Evolutionary conservation across 2,888 invertebrate genomes (phyloP), one percentile per base, ranked within the genome.

Genomic region (Priapulus caudatus): DNA sequence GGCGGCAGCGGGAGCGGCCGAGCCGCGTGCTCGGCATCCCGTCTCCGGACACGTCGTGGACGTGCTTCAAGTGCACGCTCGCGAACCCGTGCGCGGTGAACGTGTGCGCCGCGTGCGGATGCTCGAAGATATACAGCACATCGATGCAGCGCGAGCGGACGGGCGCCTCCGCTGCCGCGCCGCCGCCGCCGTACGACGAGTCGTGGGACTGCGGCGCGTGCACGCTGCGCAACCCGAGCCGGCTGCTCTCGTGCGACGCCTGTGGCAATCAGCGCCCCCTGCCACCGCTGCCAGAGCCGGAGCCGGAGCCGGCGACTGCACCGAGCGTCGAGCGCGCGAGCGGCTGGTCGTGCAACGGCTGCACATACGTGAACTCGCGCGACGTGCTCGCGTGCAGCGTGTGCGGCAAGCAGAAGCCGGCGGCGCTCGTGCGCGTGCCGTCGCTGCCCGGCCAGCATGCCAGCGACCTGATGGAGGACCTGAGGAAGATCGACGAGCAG

Each of bases 1-100:
- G 43, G 47, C 58, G 20, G 61, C n/a, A 61, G 46, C 92, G 91
- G 91, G 80, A 85, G 15, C 91, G 91, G n/a, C n/a, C n/a, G n/a
- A 33, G 33, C n/a, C 10, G n/a, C n/a, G 33, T 33, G 10, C 33
- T 33, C 10, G 33, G 82, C 82, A 60, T 74, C 81, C 58, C 73
- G 81, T 58, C 18, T 48, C 48, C 51, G 16, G 45, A 43, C 47
- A 59, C 20, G 61, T 33, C 61, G 46, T 92, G 91, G 91, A 80
- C 85, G 15, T 92, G 91, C 69, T 79, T 80, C 57, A 85, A 87
- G 61, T 92, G 92, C 67, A 91, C 91, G 1, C 74, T 90, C 53
- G 78, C 87, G 20, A 92, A 92, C 72, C 79, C 82, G 18, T 75
- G 78, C 0, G 73, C 78, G 20, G 79, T 81, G 0, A 75, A 79